Percentiles rank a stretch among this genome's conserved stretches.
phyloP scores from a whole-genome alignment of 2,888 invertebrate species.

The Mimumesa dahlbomi region DNA sequence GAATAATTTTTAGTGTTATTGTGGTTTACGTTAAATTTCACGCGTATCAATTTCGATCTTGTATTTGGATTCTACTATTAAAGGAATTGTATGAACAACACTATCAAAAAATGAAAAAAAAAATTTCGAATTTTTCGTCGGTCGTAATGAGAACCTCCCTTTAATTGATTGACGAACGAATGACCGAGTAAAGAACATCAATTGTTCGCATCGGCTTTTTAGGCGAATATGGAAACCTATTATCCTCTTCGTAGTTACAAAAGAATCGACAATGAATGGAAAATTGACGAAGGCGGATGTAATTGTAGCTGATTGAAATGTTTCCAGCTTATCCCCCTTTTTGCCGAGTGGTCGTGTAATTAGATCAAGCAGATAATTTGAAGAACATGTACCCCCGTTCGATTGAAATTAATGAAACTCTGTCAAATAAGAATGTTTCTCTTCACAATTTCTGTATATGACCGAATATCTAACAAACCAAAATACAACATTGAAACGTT shows the following conservation, averaged over 20 bases:
- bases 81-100: no score
- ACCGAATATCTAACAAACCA: no score
- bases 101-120: no score
- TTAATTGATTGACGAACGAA: conserved; percentile 4
- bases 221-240: conserved; percentile 23
- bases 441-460: no score
- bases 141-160: no score
- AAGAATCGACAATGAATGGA: conserved; percentile 22
- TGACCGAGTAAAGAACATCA: not conserved
- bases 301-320: conserved; percentile 22
- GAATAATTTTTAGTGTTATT: no score
- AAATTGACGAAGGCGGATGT: not conserved
- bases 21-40: no score
- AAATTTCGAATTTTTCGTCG: no score
- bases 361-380: not conserved
- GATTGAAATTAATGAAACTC: conserved; percentile 5
- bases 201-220: conserved; percentile 1
- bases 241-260: conserved; percentile 8
- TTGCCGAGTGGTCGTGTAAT: not conserved
- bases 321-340: conserved; percentile 5
- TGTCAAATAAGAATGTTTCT: no score
- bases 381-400: not conserved
- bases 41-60: no score
- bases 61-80: no score
- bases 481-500: no score